These are phyloP conservation scores for Eudasyphora cyanicolor DNA, from an alignment of 2,888 invertebrate genomes.

Conservation along the genomic window DNA sequence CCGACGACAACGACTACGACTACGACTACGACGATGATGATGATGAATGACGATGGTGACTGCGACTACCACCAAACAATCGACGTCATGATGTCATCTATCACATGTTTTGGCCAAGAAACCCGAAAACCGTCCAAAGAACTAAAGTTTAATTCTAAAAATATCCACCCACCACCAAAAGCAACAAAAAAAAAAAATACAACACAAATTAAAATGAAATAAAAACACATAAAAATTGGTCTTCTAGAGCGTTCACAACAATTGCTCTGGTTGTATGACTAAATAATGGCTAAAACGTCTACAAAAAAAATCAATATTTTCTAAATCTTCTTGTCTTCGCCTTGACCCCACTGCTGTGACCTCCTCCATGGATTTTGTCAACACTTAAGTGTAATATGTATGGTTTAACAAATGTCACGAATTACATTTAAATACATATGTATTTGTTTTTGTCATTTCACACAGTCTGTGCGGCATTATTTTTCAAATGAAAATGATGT, in stretches of 20 bases:
- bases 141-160: conserved; percentile 15
- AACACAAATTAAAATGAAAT: conserved; percentile 35
- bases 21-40: conserved; percentile 39
- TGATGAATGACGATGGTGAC: neutral
- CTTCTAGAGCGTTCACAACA: conserved; percentile 44
- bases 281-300: neutral
- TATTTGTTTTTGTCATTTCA: too few relatives aligned
- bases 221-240: neutral
- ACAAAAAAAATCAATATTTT: conserved; percentile 47
- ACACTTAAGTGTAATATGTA: too few relatives aligned
- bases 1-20: neutral
- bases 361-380: too few relatives aligned
- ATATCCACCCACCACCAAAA: conserved; percentile 8
- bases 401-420: too few relatives aligned
- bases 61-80: conserved; percentile 44
- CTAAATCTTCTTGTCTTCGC: neutral
- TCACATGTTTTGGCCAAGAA: conserved; percentile 64
- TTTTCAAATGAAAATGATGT: too few relatives aligned
- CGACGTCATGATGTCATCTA: conserved; percentile 65
- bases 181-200: conserved; percentile 44
- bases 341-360: too few relatives aligned
- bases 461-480: too few relatives aligned
- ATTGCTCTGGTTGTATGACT: neutral
- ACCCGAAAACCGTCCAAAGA: neutral
- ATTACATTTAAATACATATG: neutral